Base-by-base conservation (phyloP, 2,113 vertebrate genomes). In the Poeciliopsis prolifica region DNA sequence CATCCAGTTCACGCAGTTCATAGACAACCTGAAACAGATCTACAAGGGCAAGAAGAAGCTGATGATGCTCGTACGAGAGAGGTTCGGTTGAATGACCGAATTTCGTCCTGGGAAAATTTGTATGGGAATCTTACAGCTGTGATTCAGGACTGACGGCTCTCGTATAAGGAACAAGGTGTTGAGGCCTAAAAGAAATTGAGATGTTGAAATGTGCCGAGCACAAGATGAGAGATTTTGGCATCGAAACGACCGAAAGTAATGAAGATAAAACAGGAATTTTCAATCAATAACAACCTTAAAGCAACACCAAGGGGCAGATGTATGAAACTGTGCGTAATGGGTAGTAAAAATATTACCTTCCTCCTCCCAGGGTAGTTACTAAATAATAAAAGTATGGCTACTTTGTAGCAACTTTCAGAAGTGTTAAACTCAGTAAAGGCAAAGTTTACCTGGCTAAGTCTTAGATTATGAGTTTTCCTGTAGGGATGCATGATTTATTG, bases 41-140 rank as follows among this genome's bases (percentile, higher is more conserved):
- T 92, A 92, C 84, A 92, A 92, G 79, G 90, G 90, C 82, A 92
- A 92, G 81, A 92, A 92, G 82, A 92, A 92, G 77, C 90, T 92
- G 58, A 92, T 92, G 90, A 92, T 90, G 90, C 87, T 92, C 1
- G 90, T 92, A 7, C 68, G 90, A 72, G 90, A 92, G 48, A 63
- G 88, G 42, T 92, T 92, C n/a, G 90, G 90, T 48, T 92, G 79
- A 89, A 65, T 28, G 30, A 78, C 66, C 66, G 75, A 74, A 80
- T 54, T 44, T 24, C 8, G 26, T 37, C 40, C 89, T 89, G 88
- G 87, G 97, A 95, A 95, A 94, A 91, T 42, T 15, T 72, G 76
- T 75, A 71, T 28, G 70, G 68, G 70, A 72, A 5, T 48, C 44
- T 5, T 48, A 48, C 44, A 7, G 5, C 17, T 19, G 28, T 51